Evolutionary conservation across 2,888 invertebrate species (phyloP).

Genomic region (Megaustenia siamemsis): DNA sequence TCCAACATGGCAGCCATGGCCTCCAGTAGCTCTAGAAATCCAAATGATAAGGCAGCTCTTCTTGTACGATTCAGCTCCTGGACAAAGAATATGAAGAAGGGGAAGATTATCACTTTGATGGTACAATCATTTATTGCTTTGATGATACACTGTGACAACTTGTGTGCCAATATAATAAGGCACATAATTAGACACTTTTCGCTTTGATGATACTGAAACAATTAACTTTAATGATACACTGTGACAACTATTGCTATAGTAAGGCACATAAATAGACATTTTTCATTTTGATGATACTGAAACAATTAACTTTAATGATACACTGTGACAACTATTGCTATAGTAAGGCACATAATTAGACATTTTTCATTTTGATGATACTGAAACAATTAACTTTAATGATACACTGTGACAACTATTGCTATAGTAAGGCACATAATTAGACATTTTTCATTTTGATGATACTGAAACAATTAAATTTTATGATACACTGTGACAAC

Average conservation of each 20-base stretch:
- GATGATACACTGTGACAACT: not conserved
- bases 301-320: not conserved
- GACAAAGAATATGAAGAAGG: slow-evolving; percentile 53
- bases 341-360: not conserved
- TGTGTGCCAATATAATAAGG: not conserved
- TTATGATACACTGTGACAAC: too few species aligned
- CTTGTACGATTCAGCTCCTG: slow-evolving; percentile 94
- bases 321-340: too few species aligned
- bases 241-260: not conserved
- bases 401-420: not conserved
- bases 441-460: too few species aligned
- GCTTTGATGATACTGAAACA: too few species aligned
- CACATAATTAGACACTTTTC: not conserved
- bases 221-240: not conserved
- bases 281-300: too few species aligned
- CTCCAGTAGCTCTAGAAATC: slow-evolving; percentile 92
- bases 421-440: too few species aligned
- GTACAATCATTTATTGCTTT: not conserved
- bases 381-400: not conserved
- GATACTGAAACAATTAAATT: too few species aligned
- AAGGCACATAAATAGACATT: not conserved
- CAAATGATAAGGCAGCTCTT: slow-evolving; percentile 93
- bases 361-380: too few species aligned
- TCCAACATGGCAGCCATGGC: slow-evolving; percentile 92
- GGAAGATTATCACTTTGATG: not conserved